A percentile compares a stretch with the other conserved stretches of the same genome.
Conservation (phyloP, 2,888 invertebrate species). For the Ectemnius continuus region DNA sequence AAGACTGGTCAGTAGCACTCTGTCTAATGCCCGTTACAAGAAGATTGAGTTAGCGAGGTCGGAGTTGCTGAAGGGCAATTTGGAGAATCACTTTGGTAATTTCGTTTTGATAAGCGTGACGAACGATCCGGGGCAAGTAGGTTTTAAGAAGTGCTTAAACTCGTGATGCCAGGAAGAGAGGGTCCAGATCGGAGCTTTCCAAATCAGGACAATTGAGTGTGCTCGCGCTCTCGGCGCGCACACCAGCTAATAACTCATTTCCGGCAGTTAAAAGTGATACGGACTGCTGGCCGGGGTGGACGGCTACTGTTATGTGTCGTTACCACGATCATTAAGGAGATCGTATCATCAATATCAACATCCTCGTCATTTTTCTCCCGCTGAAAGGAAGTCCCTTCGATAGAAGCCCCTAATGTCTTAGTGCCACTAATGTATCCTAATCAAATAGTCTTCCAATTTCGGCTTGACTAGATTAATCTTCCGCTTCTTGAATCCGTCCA, state of each 20-base stretch:
- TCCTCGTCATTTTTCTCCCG: constrained; percentile 49
- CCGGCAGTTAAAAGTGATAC: constrained; percentile 63
- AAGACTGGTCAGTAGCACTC: background rate
- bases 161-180: constrained; percentile 39
- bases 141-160: constrained; percentile 34
- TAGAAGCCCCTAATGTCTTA: constrained; percentile 14
- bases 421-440: no score
- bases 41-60: background rate
- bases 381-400: constrained; percentile 41
- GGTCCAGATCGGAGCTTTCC: constrained; percentile 58
- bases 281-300: constrained; percentile 40
- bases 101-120: constrained; percentile 4
- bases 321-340: constrained; percentile 63
- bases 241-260: constrained; percentile 63
- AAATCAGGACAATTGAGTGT: constrained; percentile 65
- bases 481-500: no score
- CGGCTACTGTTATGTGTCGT: constrained; percentile 48
- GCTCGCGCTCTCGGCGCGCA: constrained; percentile 33
- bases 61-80: background rate
- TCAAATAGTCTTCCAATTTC: no score
- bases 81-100: constrained; percentile 4
- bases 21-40: background rate
- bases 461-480: no score
- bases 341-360: constrained; percentile 52
- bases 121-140: constrained; percentile 7